A percentile compares a stretch with the other conserved stretches of the same genome.
Conservation (phyloP, 1,140 invertebrate species). For the Oreohelix idahoensis region DNA sequence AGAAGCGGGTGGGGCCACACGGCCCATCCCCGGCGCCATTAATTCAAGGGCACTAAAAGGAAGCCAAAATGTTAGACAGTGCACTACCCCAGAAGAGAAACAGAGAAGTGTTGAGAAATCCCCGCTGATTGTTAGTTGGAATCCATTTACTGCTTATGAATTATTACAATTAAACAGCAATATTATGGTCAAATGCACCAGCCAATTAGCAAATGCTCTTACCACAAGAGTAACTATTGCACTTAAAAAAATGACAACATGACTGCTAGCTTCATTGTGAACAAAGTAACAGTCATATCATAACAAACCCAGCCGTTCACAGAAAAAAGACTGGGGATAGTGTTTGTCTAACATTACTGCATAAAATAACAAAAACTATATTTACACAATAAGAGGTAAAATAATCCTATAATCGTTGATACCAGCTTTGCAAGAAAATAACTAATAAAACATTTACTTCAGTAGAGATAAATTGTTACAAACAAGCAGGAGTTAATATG, state of each 20-base stretch:
- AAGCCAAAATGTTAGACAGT: slow-evolving; percentile 61
- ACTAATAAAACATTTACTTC: too few relatives aligned
- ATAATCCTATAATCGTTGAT: neutral
- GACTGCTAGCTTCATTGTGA: neutral
- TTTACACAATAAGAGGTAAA: neutral
- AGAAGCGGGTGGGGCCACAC: slow-evolving; percentile 64
- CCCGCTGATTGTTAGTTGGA: too few relatives aligned
- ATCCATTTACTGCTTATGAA: too few relatives aligned
- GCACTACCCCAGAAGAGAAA: slow-evolving; percentile 33
- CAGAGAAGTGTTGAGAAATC: neutral
- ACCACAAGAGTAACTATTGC: too few relatives aligned
- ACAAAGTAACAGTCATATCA: neutral
- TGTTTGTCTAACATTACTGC: slow-evolving; percentile 6
- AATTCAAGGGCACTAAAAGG: slow-evolving; percentile 68
- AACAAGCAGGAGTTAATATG: neutral
- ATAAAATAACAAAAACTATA: neutral
- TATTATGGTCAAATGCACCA: too few relatives aligned
- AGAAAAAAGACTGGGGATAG: neutral
- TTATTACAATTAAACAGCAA: too few relatives aligned
- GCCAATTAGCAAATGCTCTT: too few relatives aligned
- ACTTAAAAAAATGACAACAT: too few relatives aligned
- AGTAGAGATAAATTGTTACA: neutral
- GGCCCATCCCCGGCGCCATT: slow-evolving; percentile 70
- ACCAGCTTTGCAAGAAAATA: too few relatives aligned
- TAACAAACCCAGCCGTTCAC: neutral